Percentiles rank a stretch among this genome's conserved stretches.
Conservation (phyloP, 2,797 vertebrate genomes). For the Psittacula echo region DNA sequence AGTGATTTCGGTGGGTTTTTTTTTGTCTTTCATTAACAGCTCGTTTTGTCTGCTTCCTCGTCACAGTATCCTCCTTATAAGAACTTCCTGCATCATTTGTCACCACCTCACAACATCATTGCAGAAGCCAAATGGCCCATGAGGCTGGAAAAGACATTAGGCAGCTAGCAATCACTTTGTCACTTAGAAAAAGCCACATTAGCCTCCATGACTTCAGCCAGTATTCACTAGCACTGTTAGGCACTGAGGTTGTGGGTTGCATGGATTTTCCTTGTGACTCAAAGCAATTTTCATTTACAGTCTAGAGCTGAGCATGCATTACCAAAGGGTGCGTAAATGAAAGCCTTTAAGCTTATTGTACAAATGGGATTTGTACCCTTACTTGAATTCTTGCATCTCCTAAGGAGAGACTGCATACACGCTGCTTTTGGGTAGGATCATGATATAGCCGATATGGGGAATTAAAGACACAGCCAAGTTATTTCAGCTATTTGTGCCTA, state of each 20-base stretch:
- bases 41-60: slow-evolving; percentile 34
- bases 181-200: neutral
- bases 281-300: slow-evolving; percentile 30
- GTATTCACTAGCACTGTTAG: neutral
- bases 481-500: neutral
- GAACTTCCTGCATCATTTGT: slow-evolving; percentile 54
- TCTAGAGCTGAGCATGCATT: neutral
- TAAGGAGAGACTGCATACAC: neutral
- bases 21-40: slow-evolving; percentile 43
- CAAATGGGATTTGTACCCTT: neutral
- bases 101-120: neutral
- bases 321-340: neutral
- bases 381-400: neutral
- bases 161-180: neutral
- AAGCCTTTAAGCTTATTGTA: neutral
- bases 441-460: neutral
- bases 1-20: slow-evolving; percentile 27
- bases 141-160: slow-evolving; percentile 43
- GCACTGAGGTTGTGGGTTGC: neutral
- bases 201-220: neutral
- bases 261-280: slow-evolving; percentile 26
- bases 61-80: slow-evolving; percentile 18
- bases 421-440: neutral
- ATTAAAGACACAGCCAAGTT: neutral
- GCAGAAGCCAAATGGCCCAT: neutral